Conservation (phyloP, 2,888 invertebrate genomes). For the Amorpha juglandis region DNA sequence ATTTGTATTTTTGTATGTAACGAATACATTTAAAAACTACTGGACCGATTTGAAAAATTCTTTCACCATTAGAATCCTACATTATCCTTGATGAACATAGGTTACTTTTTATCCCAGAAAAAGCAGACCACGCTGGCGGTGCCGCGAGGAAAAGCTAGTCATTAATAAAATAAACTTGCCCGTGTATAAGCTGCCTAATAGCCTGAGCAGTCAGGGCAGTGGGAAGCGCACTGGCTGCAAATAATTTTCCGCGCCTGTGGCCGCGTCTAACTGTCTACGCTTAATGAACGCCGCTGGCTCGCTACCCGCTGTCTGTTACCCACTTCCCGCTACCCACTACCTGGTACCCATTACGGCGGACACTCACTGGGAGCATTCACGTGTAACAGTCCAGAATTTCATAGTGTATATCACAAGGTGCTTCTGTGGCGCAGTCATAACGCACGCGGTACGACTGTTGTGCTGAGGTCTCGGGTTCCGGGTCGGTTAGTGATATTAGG, state of each 20-base stretch:
- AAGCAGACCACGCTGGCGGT: no score
- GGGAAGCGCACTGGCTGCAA: conserved; percentile 66
- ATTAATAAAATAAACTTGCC: not conserved
- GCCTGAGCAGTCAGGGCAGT: conserved; percentile 36
- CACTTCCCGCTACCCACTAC: not conserved
- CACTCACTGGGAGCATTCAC: not conserved
- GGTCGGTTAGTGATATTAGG: not conserved
- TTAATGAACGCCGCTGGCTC: conserved; percentile 60
- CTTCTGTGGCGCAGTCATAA: no score
- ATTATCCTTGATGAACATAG: no score
- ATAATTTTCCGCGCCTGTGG: conserved; percentile 82
- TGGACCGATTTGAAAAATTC: no score
- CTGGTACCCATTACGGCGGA: not conserved
- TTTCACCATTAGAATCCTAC: no score
- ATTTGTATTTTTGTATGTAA: no score
- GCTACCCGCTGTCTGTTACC: conserved; percentile 6
- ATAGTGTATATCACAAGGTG: not conserved
- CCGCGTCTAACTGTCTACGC: conserved; percentile 68
- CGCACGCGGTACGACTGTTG: no score
- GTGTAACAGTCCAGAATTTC: not conserved
- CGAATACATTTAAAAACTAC: no score
- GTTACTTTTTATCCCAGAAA: no score
- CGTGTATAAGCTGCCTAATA: conserved; percentile 1
- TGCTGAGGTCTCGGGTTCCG: not conserved
- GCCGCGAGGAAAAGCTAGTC: no score